Percentiles rank a stretch among this genome's conserved stretches.
These are phyloP conservation scores for Elgaria multicarinata DNA, from an alignment of 2,113 vertebrate species.

Conservation along the genomic window DNA sequence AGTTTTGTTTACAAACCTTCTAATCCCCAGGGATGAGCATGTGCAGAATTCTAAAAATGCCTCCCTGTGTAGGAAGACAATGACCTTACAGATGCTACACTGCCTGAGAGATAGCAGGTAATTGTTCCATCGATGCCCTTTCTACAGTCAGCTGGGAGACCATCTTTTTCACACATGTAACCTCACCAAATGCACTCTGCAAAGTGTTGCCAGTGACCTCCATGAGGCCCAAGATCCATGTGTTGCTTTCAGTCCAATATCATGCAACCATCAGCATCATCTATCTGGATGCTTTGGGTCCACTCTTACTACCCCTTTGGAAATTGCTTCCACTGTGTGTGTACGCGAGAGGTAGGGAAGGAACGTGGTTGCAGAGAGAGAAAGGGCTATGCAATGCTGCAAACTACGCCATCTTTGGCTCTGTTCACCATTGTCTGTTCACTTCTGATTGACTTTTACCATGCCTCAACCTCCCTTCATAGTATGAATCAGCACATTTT, in stretches of 20 bases:
- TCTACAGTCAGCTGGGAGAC: too few species aligned
- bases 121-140: neutral
- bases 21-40: neutral
- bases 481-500: neutral
- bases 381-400: too few species aligned
- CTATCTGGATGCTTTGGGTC: too few species aligned
- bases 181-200: neutral
- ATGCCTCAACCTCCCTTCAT: neutral
- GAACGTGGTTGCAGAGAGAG: too few species aligned
- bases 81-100: neutral
- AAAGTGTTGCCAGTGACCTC: neutral
- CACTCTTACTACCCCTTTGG: too few species aligned
- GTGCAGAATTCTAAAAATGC: neutral
- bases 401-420: too few species aligned
- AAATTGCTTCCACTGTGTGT: too few species aligned
- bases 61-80: neutral
- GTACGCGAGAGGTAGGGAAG: too few species aligned
- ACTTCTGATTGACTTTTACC: neutral
- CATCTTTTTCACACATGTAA: neutral
- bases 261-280: too few species aligned
- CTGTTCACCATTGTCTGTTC: too few species aligned
- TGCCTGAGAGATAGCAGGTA: neutral
- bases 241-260: too few species aligned
- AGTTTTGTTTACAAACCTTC: neutral
- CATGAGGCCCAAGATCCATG: too few species aligned